phyloP scores from a whole-genome alignment of 2,888 invertebrate genomes.

The Lasioglossum leucozonium region DNA sequence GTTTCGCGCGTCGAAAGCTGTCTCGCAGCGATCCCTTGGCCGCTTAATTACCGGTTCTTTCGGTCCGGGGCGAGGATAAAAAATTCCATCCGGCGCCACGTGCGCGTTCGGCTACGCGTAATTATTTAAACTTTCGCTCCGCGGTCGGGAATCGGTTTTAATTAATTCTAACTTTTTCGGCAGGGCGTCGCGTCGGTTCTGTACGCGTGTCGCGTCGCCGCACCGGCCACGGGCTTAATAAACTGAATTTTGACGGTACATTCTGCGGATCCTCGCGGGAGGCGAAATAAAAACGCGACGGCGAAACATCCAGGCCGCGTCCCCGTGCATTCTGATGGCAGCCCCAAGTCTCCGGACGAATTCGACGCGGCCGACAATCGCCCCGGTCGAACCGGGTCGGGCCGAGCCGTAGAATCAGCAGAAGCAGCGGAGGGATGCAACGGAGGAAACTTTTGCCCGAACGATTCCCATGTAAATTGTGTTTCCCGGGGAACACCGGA shows the following conservation, averaged over 20 bases:
- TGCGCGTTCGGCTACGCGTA: constrained; percentile 16
- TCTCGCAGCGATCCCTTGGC: constrained; percentile 6
- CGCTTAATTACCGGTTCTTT: constrained; percentile 29
- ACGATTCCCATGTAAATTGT: constrained; percentile 13
- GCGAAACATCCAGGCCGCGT: not conserved
- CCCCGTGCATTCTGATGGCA: constrained; percentile 32
- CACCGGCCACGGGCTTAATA: constrained; percentile 59
- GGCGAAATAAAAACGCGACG: not conserved
- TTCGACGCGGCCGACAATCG: constrained; percentile 1
- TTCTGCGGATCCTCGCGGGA: constrained; percentile 18
- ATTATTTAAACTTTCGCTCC: constrained; percentile 63
- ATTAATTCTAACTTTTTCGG: constrained; percentile 61
- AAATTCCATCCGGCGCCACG: not conserved
- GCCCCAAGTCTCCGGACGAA: not conserved
- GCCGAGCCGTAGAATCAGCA: not conserved
- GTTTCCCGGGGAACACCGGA: not conserved
- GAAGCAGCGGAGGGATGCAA: not conserved
- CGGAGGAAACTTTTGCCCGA: constrained; percentile 7
- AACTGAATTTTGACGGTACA: constrained; percentile 42
- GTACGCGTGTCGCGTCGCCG: not conserved
- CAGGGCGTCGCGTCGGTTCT: constrained; percentile 11
- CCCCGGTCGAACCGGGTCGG: not conserved
- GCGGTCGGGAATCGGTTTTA: constrained; percentile 54
- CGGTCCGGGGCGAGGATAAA: constrained; percentile 1
- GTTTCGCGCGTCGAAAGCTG: not conserved